Conservation (phyloP, 2,888 invertebrate species). For the Spodoptera exigua region DNA sequence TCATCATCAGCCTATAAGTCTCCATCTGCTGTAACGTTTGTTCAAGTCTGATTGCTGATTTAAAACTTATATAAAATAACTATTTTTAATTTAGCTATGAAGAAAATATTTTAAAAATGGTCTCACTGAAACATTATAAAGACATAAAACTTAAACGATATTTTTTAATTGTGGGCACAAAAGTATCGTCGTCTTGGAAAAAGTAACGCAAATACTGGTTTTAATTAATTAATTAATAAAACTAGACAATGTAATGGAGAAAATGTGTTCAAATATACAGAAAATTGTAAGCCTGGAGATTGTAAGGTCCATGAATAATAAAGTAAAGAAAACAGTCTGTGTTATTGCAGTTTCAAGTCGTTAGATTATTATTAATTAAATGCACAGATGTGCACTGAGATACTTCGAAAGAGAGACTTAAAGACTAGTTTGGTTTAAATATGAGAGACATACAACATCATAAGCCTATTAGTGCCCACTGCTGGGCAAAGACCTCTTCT, state of each 20-base stretch:
- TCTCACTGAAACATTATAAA: neutral
- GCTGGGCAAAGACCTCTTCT: too few relatives aligned
- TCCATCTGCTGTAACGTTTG: too few relatives aligned
- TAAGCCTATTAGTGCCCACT: too few relatives aligned
- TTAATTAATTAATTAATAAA: slow-evolving; percentile 15
- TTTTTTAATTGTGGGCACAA: neutral
- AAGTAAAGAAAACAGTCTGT: slow-evolving; percentile 8
- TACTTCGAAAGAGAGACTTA: too few relatives aligned
- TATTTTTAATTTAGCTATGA: too few relatives aligned
- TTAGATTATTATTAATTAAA: neutral
- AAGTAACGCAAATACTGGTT: neutral
- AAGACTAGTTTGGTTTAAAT: too few relatives aligned
- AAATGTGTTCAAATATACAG: neutral
- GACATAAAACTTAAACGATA: neutral
- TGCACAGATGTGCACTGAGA: too few relatives aligned
- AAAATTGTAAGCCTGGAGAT: neutral
- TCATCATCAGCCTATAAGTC: too few relatives aligned
- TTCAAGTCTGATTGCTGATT: too few relatives aligned
- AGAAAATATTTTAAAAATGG: too few relatives aligned
- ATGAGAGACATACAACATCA: too few relatives aligned
- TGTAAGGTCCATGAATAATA: neutral
- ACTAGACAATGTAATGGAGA: neutral
- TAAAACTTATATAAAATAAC: too few relatives aligned
- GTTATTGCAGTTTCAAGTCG: slow-evolving; percentile 1
- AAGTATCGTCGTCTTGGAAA: neutral